Percentiles rank a stretch among this genome's conserved stretches.
phyloP scores from a whole-genome alignment of 2,113 vertebrate genomes.

The Leptobrachium leishanense region DNA sequence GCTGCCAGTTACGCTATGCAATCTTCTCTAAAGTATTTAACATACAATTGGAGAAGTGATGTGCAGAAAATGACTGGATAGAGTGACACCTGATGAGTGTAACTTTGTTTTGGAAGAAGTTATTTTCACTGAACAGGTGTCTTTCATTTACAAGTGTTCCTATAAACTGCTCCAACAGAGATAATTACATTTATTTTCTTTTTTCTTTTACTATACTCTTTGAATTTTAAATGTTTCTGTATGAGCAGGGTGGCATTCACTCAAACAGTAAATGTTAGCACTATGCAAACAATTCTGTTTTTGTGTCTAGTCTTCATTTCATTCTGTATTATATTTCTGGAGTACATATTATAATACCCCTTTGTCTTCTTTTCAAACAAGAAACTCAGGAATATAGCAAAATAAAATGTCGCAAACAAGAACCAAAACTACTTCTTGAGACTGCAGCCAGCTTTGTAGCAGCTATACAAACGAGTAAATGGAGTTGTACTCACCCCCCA shows the following conservation, averaged over 20 bases:
- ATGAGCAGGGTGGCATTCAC: neutral
- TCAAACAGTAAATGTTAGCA: neutral
- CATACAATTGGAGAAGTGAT: neutral
- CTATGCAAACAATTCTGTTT: neutral
- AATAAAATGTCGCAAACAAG: too few relatives aligned
- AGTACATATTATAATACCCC: neutral
- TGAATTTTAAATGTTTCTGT: neutral
- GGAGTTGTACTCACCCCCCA: too few relatives aligned
- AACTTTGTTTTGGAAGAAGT: neutral
- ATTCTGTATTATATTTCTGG: neutral
- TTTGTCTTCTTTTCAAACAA: neutral
- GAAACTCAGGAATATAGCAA: neutral
- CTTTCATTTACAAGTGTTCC: conserved; percentile 1
- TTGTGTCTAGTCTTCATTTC: neutral
- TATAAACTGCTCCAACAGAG: conserved; percentile 17
- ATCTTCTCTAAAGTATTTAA: neutral
- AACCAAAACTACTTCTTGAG: too few relatives aligned
- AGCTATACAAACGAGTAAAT: too few relatives aligned
- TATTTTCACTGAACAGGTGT: conserved; percentile 35
- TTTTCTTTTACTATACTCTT: neutral
- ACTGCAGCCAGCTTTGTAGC: too few relatives aligned
- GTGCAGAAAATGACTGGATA: neutral
- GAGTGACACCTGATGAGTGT: conserved; percentile 9
- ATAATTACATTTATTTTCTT: conserved; percentile 16
- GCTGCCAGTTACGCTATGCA: neutral